Evolutionary conservation across 2,888 invertebrate species (phyloP), one percentile per base, ranked within the genome.

Genomic region (Graphium colonna): DNA sequence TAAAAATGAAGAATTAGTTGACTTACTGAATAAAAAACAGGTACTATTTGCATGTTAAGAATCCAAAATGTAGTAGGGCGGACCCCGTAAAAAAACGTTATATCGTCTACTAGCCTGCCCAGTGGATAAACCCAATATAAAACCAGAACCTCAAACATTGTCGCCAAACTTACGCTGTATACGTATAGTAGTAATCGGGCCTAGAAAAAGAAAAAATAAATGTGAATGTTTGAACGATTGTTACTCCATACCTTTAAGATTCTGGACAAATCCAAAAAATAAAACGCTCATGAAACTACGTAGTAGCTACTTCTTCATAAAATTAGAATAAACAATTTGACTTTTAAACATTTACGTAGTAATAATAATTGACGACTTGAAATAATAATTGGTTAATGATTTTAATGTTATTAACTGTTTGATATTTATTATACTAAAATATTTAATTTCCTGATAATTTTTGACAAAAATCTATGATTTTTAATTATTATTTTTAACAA

Each of bases 61-160:
- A n/a, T n/a, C n/a, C n/a, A n/a, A n/a, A n/a, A n/a, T n/a, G n/a
- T n/a, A n/a, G n/a, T n/a, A n/a, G n/a, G n/a, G n/a, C n/a, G n/a
- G n/a, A n/a, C n/a, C n/a, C n/a, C n/a, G n/a, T n/a, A n/a, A n/a
- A n/a, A n/a, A n/a, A n/a, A n/a, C n/a, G n/a, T n/a, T n/a, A n/a
- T n/a, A n/a, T 82, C 82, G 31, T 82, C 82, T 0, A 74, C 49
- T 0, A 82, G 58, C n/a, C 79, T 64, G 3, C 68, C 70, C 0
- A 75, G 8, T 0, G 82, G 79, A 28, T 82, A 82, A 9, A 75
- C 44, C n/a, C 64, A 47, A 12, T 70, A 73, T 0, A 79, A 36
- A 1, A 68, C 62, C 0, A 73, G 2, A 0, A 65, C 52, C 54
- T 79, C 78, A 0, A 58, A 44, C 1, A 69, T 42, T 0, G 69